Percentiles rank a stretch among this genome's conserved stretches.
Conservation (phyloP, 2,113 vertebrate species). For the Acanthisitta chloris region DNA sequence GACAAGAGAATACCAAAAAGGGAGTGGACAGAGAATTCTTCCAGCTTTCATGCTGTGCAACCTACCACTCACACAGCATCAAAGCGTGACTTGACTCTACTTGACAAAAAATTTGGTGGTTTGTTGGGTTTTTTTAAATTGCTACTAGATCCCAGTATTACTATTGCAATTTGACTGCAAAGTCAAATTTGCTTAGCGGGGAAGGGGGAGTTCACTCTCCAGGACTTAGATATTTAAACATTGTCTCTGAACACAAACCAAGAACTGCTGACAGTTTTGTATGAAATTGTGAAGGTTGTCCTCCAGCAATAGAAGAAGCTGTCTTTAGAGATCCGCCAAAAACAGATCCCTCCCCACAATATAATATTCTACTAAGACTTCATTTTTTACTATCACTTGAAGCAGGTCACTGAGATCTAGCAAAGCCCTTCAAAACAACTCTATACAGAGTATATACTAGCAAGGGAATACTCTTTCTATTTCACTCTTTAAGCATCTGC, state of each 20-base stretch:
- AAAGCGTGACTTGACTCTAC: neutral
- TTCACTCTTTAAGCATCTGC: neutral
- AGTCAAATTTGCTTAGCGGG: neutral
- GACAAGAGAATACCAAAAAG: slow-evolving; percentile 15
- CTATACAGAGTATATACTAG: fast-evolving
- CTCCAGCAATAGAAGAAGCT: neutral
- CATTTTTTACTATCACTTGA: neutral
- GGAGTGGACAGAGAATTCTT: neutral
- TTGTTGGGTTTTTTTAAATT: neutral
- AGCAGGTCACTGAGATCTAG: neutral
- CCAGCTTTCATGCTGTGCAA: neutral
- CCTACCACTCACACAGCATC: neutral
- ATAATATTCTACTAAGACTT: neutral
- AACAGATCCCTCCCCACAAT: neutral
- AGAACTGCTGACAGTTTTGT: neutral
- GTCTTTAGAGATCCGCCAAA: neutral
- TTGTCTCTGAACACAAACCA: neutral
- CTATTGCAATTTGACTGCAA: neutral
- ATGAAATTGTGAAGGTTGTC: neutral
- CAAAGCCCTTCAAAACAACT: neutral
- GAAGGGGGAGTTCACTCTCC: neutral
- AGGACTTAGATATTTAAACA: neutral
- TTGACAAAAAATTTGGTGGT: neutral
- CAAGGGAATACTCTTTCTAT: neutral
- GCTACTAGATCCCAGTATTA: neutral